Percentiles rank a stretch among this genome's conserved stretches.
phyloP scores from a whole-genome alignment of 2,888 invertebrate genomes.

The Campoplex nolae region DNA sequence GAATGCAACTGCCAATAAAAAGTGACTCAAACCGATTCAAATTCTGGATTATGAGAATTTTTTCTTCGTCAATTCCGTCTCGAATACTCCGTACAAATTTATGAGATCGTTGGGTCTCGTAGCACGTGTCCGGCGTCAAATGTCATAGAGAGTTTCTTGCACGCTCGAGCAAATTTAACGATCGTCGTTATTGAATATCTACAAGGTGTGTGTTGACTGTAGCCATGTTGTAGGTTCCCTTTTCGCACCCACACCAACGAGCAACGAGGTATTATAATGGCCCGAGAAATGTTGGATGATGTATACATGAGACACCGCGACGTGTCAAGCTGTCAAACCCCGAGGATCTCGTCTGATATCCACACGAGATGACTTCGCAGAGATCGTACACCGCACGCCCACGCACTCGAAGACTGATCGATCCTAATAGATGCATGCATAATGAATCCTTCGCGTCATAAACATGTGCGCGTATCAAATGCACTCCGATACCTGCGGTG shows the following conservation, averaged over 20 bases:
- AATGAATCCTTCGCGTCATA: slow-evolving; percentile 72
- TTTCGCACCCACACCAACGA: slow-evolving; percentile 48
- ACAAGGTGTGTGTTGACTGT: slow-evolving; percentile 66
- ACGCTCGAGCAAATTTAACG: slow-evolving; percentile 76
- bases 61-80: not conserved
- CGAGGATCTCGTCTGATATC: slow-evolving; percentile 70
- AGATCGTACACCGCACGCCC: slow-evolving; percentile 75
- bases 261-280: slow-evolving; percentile 9
- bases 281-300: slow-evolving; percentile 44
- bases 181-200: slow-evolving; percentile 83
- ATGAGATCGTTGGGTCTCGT: slow-evolving; percentile 69
- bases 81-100: not conserved
- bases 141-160: slow-evolving; percentile 76
- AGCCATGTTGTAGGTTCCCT: slow-evolving; percentile 21
- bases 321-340: slow-evolving; percentile 78
- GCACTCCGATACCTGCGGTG: slow-evolving; percentile 20
- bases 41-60: not conserved
- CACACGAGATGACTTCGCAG: slow-evolving; percentile 73
- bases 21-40: not conserved
- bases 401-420: slow-evolving; percentile 79
- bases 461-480: slow-evolving; percentile 31
- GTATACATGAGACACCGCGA: slow-evolving; percentile 55
- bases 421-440: slow-evolving; percentile 79
- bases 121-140: slow-evolving; percentile 83
- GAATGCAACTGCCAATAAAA: too few species aligned